These are phyloP conservation scores for Pangasius larnaudii DNA, from an alignment of 2,797 vertebrate species.

Conservation along the genomic window DNA sequence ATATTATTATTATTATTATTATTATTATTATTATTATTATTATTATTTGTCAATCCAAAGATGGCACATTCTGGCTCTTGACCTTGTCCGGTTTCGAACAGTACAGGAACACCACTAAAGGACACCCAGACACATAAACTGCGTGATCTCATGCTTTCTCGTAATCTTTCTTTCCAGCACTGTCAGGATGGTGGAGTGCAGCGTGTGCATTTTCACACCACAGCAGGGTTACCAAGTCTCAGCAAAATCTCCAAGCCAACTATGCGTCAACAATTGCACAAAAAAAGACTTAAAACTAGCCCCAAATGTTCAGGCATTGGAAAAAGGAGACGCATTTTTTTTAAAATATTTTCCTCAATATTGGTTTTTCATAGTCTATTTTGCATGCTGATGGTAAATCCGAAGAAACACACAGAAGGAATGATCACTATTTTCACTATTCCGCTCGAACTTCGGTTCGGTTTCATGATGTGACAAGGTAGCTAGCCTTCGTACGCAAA, in stretches of 20 bases:
- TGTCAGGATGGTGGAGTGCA: neutral
- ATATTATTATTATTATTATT: constrained; percentile 19
- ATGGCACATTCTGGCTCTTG: neutral
- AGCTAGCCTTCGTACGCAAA: neutral
- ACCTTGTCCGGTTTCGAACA: neutral
- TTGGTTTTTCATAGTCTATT: neutral
- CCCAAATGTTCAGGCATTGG: neutral
- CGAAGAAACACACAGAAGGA: neutral
- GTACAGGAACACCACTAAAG: neutral
- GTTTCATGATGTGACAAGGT: neutral
- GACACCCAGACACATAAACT: neutral
- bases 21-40: constrained; percentile 23
- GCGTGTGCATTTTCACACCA: neutral
- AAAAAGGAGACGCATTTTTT: neutral
- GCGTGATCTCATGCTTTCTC: neutral
- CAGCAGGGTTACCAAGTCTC: constrained; percentile 9
- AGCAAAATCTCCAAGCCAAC: constrained; percentile 3
- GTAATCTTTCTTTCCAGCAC: neutral
- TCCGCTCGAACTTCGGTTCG: too few species aligned
- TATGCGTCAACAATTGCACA: neutral
- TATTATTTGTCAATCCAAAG: neutral
- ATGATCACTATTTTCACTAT: neutral
- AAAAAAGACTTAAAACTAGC: neutral
- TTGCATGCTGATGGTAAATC: neutral
- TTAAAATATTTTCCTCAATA: neutral